phyloP scores from a whole-genome alignment of 2,797 vertebrate genomes.

The Gymnothorax reevesii region DNA sequence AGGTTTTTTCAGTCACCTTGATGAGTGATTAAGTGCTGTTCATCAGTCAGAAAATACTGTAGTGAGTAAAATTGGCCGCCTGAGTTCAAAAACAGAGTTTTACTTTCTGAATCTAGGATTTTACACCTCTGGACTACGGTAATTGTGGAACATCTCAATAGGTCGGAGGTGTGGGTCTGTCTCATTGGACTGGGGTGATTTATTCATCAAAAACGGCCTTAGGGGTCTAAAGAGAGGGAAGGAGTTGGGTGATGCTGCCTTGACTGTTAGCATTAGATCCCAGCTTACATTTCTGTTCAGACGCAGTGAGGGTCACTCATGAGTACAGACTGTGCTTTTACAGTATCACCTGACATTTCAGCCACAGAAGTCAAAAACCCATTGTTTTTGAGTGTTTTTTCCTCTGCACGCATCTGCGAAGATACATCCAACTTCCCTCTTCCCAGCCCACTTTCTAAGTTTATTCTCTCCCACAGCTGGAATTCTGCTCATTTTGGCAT shows the following conservation, averaged over 20 bases:
- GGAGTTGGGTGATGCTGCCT: background rate
- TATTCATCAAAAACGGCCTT: conserved; percentile 49
- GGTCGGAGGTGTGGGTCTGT: background rate
- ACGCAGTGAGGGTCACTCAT: conserved; percentile 30
- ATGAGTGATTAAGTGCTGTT: too few species aligned
- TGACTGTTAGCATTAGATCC: background rate
- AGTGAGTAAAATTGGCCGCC: too few species aligned
- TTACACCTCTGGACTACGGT: background rate
- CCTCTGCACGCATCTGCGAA: background rate
- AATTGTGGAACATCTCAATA: conserved; percentile 27
- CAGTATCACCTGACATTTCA: conserved; percentile 34
- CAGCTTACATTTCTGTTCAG: background rate
- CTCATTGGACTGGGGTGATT: conserved; percentile 23
- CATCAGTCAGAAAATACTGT: too few species aligned
- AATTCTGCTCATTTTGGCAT: background rate
- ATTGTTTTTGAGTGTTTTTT: conserved; percentile 1
- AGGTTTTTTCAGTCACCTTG: too few species aligned
- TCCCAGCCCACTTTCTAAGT: background rate
- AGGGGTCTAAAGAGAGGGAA: conserved; percentile 46
- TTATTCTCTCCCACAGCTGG: background rate
- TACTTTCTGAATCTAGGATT: too few species aligned
- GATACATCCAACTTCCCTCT: background rate
- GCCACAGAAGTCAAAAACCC: conserved; percentile 23
- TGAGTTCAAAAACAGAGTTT: too few species aligned
- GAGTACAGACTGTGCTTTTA: conserved; percentile 30